Evolutionary conservation across 2,797 vertebrate genomes (phyloP), one percentile per base, ranked within the genome.

Genomic region (Myiothlypis coronata): DNA sequence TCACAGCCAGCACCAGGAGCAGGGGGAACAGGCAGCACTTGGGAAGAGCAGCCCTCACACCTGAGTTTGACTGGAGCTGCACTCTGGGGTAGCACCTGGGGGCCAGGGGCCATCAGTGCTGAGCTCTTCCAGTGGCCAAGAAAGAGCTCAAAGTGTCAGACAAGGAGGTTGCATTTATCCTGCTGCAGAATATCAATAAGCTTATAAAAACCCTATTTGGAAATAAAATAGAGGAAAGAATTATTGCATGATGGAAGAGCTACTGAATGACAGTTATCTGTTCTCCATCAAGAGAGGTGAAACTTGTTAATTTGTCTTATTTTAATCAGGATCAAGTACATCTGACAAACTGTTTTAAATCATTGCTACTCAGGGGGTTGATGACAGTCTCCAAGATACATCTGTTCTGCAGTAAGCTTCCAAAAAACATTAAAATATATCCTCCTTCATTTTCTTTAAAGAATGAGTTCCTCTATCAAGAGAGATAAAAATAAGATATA

Each of bases 271-370:
- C 61, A 80, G 87, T 94, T 89, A 76, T 70, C 89, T 91, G 85
- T 82, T 97, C 72, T 95, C 93, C 91, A 89, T 95, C 85, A 93
- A 86, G 94, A 95, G 93, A 93, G 64, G 67, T 87, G 80, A 93
- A 96, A 86, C 68, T 80, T 87, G 76, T 74, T 97, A 97, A 95
- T 97, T 95, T 97, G 70, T 93, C 93, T 94, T 97, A 70, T 97
- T 98, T 98, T 98, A 98, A 98, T 98, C 98, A 98, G 97, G 98
- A 98, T 98, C 98, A 98, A 98, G 98, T 98, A 97, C 97, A 96
- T 97, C 94, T 96, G 97, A 98, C 96, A 98, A 98, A 98, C 97
- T 97, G 97, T 97, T 98, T 98, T 96, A 98, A 98, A 98, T 98
- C 98, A 97, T 65, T 63, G 93, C 98, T 83, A 96, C 87, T 96